These are phyloP conservation scores for Diabrotica virgifera DNA, from an alignment of 1,140 invertebrate species.

Conservation along the genomic window DNA sequence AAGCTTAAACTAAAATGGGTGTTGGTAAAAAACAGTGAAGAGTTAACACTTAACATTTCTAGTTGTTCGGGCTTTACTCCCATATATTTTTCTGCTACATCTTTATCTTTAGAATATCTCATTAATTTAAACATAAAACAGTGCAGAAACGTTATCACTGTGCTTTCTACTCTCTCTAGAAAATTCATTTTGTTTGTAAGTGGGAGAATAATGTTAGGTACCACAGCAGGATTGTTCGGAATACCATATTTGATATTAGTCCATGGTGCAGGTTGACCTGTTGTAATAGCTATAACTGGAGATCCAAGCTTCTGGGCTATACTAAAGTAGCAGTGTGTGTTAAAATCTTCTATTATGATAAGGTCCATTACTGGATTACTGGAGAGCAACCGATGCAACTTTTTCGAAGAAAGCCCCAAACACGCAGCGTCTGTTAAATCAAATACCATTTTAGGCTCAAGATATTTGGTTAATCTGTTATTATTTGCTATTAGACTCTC, in stretches of 20 bases:
- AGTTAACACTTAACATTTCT: neutral
- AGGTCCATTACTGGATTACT: conserved; percentile 54
- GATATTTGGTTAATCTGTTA: neutral
- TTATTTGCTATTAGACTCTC: neutral
- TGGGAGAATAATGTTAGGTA: conserved; percentile 52
- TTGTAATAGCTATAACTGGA: conserved; percentile 56
- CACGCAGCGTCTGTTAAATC: neutral
- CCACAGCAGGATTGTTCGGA: conserved; percentile 57
- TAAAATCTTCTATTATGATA: conserved; percentile 62
- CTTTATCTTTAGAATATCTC: conserved; percentile 23
- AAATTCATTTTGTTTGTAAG: conserved; percentile 56
- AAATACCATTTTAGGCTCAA: neutral
- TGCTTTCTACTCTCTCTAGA: conserved; percentile 52
- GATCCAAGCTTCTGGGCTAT: conserved; percentile 53
- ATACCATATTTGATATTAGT: conserved; percentile 50
- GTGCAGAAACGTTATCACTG: conserved; percentile 17
- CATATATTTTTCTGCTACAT: conserved; percentile 43
- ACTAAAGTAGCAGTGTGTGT: conserved; percentile 61
- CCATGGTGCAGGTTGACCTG: conserved; percentile 54
- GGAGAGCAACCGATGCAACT: neutral
- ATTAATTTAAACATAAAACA: conserved; percentile 20
- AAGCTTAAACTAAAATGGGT: neutral
- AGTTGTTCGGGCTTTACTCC: conserved; percentile 35
- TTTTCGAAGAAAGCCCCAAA: neutral
- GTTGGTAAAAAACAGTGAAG: neutral